Conservation (phyloP, 2,113 vertebrate species). For the Petrocephalus zakoni region DNA sequence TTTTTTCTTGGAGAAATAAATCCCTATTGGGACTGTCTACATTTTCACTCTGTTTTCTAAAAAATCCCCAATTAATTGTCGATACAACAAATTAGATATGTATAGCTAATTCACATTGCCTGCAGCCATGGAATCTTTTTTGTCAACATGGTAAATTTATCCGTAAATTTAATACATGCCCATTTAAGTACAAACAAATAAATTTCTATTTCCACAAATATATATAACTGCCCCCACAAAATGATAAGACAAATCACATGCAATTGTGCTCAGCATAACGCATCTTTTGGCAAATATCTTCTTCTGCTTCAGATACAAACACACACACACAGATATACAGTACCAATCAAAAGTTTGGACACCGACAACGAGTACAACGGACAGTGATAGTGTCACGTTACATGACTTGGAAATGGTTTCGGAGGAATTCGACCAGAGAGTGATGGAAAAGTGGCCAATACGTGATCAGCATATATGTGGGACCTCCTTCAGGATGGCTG, state of each 20-base stretch:
- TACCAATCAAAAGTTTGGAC: no score
- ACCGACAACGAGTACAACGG: no score
- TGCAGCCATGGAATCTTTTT: not conserved
- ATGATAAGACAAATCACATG: not conserved
- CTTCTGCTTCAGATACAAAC: not conserved
- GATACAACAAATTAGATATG: not conserved
- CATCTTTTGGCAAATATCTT: not conserved
- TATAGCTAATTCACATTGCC: not conserved
- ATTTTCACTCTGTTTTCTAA: not conserved
- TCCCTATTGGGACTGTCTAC: not conserved
- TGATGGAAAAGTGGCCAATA: not conserved
- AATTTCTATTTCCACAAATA: not conserved
- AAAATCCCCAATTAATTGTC: not conserved
- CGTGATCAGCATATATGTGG: not conserved
- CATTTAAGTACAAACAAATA: not conserved
- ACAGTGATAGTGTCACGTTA: not conserved
- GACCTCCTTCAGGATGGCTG: not conserved
- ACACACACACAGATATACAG: no score
- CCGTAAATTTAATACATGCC: not conserved
- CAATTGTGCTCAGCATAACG: not conserved
- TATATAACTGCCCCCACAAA: not conserved
- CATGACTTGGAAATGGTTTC: no score
- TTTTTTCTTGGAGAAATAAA: not conserved
- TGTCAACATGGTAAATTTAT: not conserved
- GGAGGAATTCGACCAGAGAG: no score